These are phyloP conservation scores for Drosophila pachea DNA, from an alignment of 1,140 invertebrate genomes.

Conservation along the genomic window DNA sequence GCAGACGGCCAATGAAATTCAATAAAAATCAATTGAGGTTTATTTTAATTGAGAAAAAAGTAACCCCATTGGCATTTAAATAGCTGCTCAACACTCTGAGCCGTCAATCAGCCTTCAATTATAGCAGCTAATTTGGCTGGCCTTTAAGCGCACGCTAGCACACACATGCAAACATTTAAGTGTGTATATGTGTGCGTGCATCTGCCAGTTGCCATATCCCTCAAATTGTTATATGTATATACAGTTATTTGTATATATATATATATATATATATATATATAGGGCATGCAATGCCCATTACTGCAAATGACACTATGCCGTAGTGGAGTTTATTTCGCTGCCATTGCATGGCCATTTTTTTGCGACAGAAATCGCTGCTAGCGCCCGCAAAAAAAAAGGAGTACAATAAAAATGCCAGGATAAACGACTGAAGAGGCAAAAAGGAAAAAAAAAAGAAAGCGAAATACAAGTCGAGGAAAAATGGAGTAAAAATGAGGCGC, in stretches of 20 bases:
- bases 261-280: conserved; percentile 1
- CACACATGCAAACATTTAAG: not conserved
- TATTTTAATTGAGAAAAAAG: not conserved
- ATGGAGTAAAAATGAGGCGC: conserved; percentile 43
- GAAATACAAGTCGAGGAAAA: conserved; percentile 1
- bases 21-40: conserved; percentile 1
- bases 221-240: conserved; percentile 22
- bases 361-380: conserved; percentile 50
- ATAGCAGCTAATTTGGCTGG: conserved; percentile 62
- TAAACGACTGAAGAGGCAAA: conserved; percentile 5
- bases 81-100: conserved; percentile 11
- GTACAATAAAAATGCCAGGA: conserved; percentile 61
- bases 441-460: conserved; percentile 27
- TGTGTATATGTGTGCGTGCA: not conserved
- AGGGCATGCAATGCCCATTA: conserved; percentile 12
- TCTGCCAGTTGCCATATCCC: conserved; percentile 18
- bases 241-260: conserved; percentile 1
- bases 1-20: not conserved
- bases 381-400: conserved; percentile 27
- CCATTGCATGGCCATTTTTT: conserved; percentile 65
- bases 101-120: conserved; percentile 67
- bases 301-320: conserved; percentile 23
- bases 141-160: conserved; percentile 44
- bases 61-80: conserved; percentile 1
- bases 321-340: conserved; percentile 64